These are phyloP conservation scores for Vicugna pacos DNA, from an alignment of 2,113 vertebrate genomes.

Conservation along the genomic window DNA sequence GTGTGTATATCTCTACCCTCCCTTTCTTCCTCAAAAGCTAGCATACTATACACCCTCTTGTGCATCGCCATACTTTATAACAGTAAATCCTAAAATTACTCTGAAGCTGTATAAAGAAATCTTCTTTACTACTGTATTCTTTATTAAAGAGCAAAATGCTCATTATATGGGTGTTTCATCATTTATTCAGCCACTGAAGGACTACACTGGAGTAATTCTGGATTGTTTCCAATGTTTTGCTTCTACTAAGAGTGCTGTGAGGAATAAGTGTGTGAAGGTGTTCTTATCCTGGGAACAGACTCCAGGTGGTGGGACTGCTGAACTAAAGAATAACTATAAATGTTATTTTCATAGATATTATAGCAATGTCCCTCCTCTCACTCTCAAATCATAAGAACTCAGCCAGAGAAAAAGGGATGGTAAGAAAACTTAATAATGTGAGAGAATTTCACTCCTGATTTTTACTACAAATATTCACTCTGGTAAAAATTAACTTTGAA, in stretches of 20 bases:
- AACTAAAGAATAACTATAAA: slow-evolving; percentile 54
- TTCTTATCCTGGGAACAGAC: slow-evolving; percentile 5
- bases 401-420: neutral
- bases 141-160: neutral
- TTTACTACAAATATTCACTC: slow-evolving; percentile 10
- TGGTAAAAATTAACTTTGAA: slow-evolving; percentile 42
- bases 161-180: neutral
- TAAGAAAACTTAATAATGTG: neutral
- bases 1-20: neutral
- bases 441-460: slow-evolving; percentile 15
- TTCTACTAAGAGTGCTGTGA: slow-evolving; percentile 5
- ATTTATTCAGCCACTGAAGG: neutral
- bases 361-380: neutral
- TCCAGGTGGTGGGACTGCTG: neutral
- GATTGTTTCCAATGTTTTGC: neutral
- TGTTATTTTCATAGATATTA: neutral
- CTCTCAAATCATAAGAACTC: neutral
- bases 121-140: neutral
- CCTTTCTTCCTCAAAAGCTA: neutral
- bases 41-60: neutral
- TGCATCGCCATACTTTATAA: neutral
- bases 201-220: neutral
- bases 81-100: neutral
- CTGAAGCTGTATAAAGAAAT: neutral
- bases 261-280: neutral